These are phyloP conservation scores for Sylvia borin DNA, from an alignment of 2,797 vertebrate genomes.

Conservation along the genomic window DNA sequence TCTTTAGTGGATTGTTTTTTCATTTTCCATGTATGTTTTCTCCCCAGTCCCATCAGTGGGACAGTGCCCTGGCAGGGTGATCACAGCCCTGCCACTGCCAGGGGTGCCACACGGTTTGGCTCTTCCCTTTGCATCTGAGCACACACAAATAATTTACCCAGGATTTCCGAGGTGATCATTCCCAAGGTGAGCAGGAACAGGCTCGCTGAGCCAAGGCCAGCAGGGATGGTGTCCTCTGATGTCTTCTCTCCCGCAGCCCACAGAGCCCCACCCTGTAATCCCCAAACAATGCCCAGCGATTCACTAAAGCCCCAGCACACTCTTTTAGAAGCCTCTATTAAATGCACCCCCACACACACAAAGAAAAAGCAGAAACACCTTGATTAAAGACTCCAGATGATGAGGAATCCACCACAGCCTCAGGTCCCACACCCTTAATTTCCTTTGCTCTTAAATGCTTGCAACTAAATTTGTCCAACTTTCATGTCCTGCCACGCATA, in stretches of 20 bases:
- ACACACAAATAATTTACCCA: rapidly evolving
- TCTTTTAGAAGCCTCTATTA: neutral
- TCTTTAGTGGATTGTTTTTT: neutral
- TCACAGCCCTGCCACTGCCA: neutral
- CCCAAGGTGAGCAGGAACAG: neutral
- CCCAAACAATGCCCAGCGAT: neutral
- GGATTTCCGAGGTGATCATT: rapidly evolving
- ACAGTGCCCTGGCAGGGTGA: rapidly evolving
- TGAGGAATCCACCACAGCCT: conserved; percentile 1
- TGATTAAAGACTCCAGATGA: neutral
- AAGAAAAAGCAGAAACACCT: neutral
- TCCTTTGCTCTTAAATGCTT: neutral
- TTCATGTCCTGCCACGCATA: neutral
- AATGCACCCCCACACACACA: neutral
- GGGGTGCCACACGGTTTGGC: neutral
- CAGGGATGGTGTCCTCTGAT: neutral
- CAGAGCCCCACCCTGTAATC: neutral
- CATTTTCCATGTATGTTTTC: rapidly evolving
- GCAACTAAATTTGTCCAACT: neutral
- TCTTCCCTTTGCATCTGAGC: rapidly evolving
- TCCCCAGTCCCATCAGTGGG: too few relatives aligned
- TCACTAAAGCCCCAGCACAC: neutral
- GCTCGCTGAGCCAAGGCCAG: neutral
- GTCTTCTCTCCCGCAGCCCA: neutral
- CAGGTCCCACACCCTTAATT: neutral